Percentiles rank a stretch among this genome's conserved stretches.
Conservation (phyloP, 2,888 invertebrate species). For the Tribolium freemani region DNA sequence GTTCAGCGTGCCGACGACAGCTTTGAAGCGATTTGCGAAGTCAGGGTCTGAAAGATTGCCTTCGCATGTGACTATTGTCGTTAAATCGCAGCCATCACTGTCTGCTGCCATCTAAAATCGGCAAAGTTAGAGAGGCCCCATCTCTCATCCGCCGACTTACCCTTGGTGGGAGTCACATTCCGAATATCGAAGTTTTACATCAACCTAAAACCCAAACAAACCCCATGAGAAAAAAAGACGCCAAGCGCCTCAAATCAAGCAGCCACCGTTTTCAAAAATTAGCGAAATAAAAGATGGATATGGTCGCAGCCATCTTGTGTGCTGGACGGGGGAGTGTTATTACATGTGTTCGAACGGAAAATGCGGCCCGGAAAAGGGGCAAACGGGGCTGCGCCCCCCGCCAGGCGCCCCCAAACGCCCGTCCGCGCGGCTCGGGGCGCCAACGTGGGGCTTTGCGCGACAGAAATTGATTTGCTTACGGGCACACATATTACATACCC, state of each 20-base stretch:
- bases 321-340: slow-evolving; percentile 69
- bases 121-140: slow-evolving; percentile 31
- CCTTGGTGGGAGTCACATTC: slow-evolving; percentile 47
- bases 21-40: slow-evolving; percentile 85
- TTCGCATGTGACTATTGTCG: slow-evolving; percentile 91
- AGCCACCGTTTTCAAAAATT: slow-evolving; percentile 33
- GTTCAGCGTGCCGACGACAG: slow-evolving; percentile 83
- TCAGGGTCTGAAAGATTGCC: slow-evolving; percentile 91
- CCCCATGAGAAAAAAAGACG: background rate
- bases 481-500: slow-evolving; percentile 73
- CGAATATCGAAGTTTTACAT: slow-evolving; percentile 39
- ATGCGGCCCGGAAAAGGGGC: slow-evolving; percentile 37
- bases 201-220: slow-evolving; percentile 40
- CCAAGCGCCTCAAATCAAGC: slow-evolving; percentile 2
- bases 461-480: slow-evolving; percentile 68
- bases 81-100: slow-evolving; percentile 81
- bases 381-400: slow-evolving; percentile 35
- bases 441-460: slow-evolving; percentile 40
- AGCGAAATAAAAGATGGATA: slow-evolving; percentile 69
- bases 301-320: slow-evolving; percentile 69
- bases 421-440: background rate
- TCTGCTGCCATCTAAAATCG: slow-evolving; percentile 81
- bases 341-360: slow-evolving; percentile 68
- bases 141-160: slow-evolving; percentile 36
- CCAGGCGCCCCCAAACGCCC: slow-evolving; percentile 18